A percentile compares a stretch with the other conserved stretches of the same genome.
These are phyloP conservation scores for Parazoanthus darwini DNA, from an alignment of 92 coral and sea anemone species.

Conservation along the genomic window DNA sequence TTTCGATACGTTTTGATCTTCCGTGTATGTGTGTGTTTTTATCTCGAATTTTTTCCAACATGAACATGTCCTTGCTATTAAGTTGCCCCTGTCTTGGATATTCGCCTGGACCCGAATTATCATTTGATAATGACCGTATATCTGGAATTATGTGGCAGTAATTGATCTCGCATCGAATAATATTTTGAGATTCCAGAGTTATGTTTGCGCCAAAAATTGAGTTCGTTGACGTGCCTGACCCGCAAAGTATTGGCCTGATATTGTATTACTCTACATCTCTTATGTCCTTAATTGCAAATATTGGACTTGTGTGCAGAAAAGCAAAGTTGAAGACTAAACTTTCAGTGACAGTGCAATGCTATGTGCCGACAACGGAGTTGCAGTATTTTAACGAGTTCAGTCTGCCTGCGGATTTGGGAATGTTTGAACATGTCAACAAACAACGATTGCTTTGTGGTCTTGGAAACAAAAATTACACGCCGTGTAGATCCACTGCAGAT, in stretches of 20 bases:
- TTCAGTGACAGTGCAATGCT: too few relatives aligned
- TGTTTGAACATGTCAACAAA: constrained; percentile 33
- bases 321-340: background rate
- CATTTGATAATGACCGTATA: too few relatives aligned
- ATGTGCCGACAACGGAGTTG: too few relatives aligned
- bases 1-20: background rate
- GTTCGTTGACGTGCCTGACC: background rate
- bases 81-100: too few relatives aligned
- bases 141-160: too few relatives aligned
- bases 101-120: too few relatives aligned
- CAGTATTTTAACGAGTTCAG: background rate
- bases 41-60: too few relatives aligned
- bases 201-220: background rate
- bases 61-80: background rate
- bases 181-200: too few relatives aligned
- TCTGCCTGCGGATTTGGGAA: background rate
- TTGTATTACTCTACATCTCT: background rate
- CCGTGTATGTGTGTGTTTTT: background rate
- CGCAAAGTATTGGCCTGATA: background rate
- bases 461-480: background rate
- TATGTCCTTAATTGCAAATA: background rate
- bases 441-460: background rate
- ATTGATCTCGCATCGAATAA: too few relatives aligned
- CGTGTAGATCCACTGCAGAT: background rate
- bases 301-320: constrained; percentile 6